Evolutionary conservation across 1,140 invertebrate genomes (phyloP), one percentile per base, ranked within the genome.

Genomic region (Zaprionus vittiger): DNA sequence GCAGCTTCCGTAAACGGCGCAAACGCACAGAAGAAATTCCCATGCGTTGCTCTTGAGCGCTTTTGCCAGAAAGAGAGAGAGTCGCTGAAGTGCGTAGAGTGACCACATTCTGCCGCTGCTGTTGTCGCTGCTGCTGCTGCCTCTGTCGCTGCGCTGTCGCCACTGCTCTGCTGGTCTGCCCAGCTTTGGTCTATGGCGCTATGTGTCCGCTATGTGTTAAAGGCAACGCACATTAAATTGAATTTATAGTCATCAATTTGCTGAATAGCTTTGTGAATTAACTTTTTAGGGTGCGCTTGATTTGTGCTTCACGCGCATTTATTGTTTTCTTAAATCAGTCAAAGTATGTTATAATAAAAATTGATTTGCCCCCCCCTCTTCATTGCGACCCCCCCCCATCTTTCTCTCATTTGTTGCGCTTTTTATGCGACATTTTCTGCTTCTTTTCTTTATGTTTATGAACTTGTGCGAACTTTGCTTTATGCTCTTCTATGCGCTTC

Each of bases 241-340:
- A 90, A 89, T 89, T 89, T 89, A 89, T 89, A 79, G 85, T 90
- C 85, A 89, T 90, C 85, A 90, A 90, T 89, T 89, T 89, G 81
- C 69, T 75, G 75, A 84, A 87, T 87, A 84, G 85, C 85, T 84
- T 79, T 81, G 85, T 80, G 85, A 85, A 90, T 90, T 83, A 91
- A 85, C 82, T 90, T 89, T 85, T 87, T 78, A 65, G 78, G 78
- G 68, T 78, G 68, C 38, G 62, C 78, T 89, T 87, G 83, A 89
- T 81, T 87, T 74, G 66, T 89, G 81, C 41, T 76, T 60, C 74
- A 84, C 66, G 65, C 37, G 26, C 85, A 80, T 87, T 83, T 87
- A 87, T 89, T 87, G 83, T 89, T 87, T 87, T 89, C 81, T 82
- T 89, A 89, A 90, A 85, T 85, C 89, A 90, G 81, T 82, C 85